Evolutionary conservation across 2,888 invertebrate genomes (phyloP).

Genomic region (Miltochrista miniata): DNA sequence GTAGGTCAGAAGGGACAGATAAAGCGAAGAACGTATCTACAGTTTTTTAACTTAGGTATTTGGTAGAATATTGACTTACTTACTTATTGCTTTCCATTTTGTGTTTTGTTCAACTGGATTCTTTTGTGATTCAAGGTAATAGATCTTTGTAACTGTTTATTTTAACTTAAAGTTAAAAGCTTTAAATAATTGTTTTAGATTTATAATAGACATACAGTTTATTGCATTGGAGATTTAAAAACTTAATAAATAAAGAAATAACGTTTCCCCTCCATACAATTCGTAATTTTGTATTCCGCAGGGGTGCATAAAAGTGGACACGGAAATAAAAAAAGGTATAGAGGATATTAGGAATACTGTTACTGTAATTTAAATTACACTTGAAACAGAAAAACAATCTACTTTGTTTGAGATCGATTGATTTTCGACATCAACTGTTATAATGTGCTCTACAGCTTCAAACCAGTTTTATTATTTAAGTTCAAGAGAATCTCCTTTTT

Average conservation of each 20-base stretch:
- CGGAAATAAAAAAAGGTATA: constrained; percentile 2
- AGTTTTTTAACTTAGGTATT: constrained; percentile 60
- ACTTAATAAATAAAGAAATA: constrained; percentile 4
- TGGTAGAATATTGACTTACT: constrained; percentile 64
- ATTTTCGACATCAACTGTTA: no score
- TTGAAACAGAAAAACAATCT: no score
- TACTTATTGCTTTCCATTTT: constrained; percentile 44
- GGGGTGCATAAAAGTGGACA: constrained; percentile 10
- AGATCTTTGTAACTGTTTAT: not conserved
- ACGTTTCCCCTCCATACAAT: constrained; percentile 6
- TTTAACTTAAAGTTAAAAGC: not conserved
- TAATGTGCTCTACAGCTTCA: no score
- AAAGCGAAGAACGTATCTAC: constrained; percentile 68
- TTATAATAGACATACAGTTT: not conserved
- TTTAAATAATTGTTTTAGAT: not conserved
- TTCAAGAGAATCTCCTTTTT: no score
- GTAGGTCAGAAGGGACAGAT: constrained; percentile 82
- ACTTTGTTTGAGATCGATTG: no score
- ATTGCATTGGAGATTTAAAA: constrained; percentile 4
- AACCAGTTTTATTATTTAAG: no score
- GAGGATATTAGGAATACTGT: not conserved
- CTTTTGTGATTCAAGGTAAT: constrained; percentile 9
- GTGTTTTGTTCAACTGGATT: constrained; percentile 22
- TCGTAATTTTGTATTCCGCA: constrained; percentile 6
- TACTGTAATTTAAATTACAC: no score